Percentiles rank a stretch among this genome's conserved stretches.
Evolutionary conservation across 2,113 vertebrate species (phyloP).

Genomic region (Phylloscopus trochiloides): DNA sequence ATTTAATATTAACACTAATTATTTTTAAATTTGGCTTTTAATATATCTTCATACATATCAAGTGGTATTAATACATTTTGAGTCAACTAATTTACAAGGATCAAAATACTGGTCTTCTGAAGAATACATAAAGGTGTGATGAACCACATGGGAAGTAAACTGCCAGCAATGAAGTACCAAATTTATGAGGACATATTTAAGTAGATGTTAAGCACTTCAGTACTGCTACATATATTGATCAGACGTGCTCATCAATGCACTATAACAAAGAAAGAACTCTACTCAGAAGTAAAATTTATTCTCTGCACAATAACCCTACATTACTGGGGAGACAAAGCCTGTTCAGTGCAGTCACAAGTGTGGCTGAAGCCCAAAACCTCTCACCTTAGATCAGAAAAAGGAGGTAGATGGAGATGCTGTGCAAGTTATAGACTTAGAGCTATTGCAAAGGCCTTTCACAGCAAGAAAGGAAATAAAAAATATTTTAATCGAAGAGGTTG

Average conservation of each 20-base stretch:
- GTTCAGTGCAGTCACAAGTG: not conserved
- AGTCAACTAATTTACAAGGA: not conserved
- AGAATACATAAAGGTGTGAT: not conserved
- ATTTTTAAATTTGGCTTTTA: not conserved
- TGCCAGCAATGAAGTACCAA: not conserved
- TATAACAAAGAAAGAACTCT: not conserved
- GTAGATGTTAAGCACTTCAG: not conserved
- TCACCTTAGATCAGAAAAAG: not conserved
- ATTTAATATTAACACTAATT: not conserved
- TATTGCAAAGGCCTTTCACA: not conserved
- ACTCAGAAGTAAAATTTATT: not conserved
- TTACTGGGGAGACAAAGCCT: not conserved
- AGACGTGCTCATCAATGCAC: not conserved
- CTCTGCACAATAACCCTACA: not conserved
- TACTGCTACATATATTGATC: not conserved
- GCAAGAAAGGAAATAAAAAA: not conserved
- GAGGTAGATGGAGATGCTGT: not conserved
- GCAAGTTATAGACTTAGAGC: not conserved
- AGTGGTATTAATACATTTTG: not conserved
- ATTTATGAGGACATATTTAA: not conserved
- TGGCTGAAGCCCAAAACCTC: not conserved
- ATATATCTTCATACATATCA: not conserved
- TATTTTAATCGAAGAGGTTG: not conserved
- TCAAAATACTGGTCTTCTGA: not conserved
- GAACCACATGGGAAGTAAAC: not conserved